Percentiles rank a stretch among this genome's conserved stretches.
These are phyloP conservation scores for Gymnarchus niloticus DNA, from an alignment of 2,113 vertebrate species.

Conservation along the genomic window DNA sequence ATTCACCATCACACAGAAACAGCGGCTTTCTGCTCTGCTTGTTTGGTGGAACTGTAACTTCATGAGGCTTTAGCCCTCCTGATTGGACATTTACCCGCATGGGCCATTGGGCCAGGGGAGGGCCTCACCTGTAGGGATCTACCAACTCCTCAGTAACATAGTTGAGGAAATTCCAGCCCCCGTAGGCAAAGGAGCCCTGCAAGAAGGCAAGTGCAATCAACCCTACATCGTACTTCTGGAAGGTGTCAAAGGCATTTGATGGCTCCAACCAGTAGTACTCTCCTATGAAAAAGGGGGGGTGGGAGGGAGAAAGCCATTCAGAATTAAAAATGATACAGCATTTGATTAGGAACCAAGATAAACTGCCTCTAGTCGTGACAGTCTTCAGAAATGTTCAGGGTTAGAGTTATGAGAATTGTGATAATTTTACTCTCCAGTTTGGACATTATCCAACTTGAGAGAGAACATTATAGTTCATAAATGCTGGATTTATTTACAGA, in stretches of 20 bases:
- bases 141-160: conserved; percentile 78
- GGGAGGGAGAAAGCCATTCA: neutral
- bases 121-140: conserved; percentile 67
- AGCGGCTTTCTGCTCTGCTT: neutral
- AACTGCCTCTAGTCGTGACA: too few species aligned
- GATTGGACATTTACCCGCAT: neutral
- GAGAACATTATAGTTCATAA: too few species aligned
- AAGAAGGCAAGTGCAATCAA: conserved; percentile 70
- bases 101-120: neutral
- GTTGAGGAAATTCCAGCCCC: conserved; percentile 81
- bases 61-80: neutral
- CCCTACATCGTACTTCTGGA: conserved; percentile 62
- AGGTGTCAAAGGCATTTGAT: conserved; percentile 64
- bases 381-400: too few species aligned
- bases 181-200: conserved; percentile 78
- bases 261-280: conserved; percentile 75
- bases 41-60: neutral
- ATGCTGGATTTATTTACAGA: too few species aligned
- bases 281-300: conserved; percentile 46
- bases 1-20: too few species aligned
- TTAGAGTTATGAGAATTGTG: too few species aligned
- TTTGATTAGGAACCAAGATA: neutral
- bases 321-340: neutral
- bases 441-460: too few species aligned
- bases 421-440: too few species aligned